Base-by-base conservation (phyloP, 2,797 vertebrate species). In the Nannoperca australis region DNA sequence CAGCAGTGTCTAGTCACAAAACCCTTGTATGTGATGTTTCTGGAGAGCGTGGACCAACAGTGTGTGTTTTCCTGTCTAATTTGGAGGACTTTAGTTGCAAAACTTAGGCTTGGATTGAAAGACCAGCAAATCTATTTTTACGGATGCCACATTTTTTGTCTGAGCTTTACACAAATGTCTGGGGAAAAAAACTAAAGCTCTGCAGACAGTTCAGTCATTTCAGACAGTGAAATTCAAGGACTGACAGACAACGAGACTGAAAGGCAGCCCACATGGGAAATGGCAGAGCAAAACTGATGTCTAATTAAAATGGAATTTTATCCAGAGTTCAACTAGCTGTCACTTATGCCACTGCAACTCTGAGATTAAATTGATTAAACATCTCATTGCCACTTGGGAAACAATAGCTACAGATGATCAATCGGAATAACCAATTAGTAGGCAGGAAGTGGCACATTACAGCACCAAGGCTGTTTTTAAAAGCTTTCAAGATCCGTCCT, bases 231-330 rank as follows among this genome's bases (percentile, higher is more conserved):
- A 47, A 62, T 13, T 54, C 4, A 3, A 10, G 12, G 50, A 76
- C 49, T 11, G 7, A 40, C 42, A 30, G 30, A 69, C n/a, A 62
- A 9, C 1, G 2, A 49, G 22, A 42, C 18, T 40, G 27, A 63
- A 56, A 24, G 22, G 24, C 2, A 44, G 54, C 17, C 51, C 50
- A 36, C 49, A 11, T 51, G 24, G 14, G 13, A 50, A 64, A 67
- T 10, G 14, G 6, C 13, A 24, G 12, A 8, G 32, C 32, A 45
- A n/a, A 56, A 15, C 53, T 66, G 62, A 58, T 44, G n/a, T 58
- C 34, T 74, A n/a, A 49, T 74, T 22, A 50, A 27, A 27, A 62
- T 62, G 5, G n/a, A 54, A n/a, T 27, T 27, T 71, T 54, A 13
- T 54, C 66, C 18, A 51, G 54, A 59, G 45, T 45, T 24, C 38